phyloP scores from a whole-genome alignment of 2,888 invertebrate genomes.

The Rhopalosiphum nymphaeae region DNA sequence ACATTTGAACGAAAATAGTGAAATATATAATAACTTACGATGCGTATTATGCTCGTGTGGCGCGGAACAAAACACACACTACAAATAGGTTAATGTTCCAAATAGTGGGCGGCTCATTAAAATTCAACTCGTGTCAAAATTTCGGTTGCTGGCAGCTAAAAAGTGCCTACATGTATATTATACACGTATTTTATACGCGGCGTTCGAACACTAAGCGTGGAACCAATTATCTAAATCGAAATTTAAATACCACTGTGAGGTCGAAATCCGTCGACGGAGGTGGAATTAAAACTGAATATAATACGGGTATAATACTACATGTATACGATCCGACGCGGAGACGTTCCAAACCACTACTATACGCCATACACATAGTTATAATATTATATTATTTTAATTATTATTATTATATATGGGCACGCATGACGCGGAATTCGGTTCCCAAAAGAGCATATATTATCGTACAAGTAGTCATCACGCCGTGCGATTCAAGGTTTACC shows the following conservation, averaged over 20 bases:
- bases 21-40: background rate
- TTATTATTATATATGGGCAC: background rate
- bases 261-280: constrained; percentile 5
- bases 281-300: background rate
- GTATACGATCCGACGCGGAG: background rate
- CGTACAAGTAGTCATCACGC: background rate
- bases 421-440: background rate
- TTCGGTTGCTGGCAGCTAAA: constrained; percentile 45
- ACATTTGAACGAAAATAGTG: background rate
- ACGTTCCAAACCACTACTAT: background rate
- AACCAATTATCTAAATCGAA: constrained; percentile 54
- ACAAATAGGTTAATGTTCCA: constrained; percentile 8
- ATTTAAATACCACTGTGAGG: constrained; percentile 48
- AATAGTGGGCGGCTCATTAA: constrained; percentile 46
- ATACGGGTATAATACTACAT: background rate
- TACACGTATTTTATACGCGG: background rate
- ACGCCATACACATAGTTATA: background rate
- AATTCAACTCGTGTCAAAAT: constrained; percentile 53
- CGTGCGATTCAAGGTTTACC: background rate
- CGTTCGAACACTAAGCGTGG: background rate
- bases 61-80: background rate
- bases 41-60: background rate
- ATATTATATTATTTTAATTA: background rate
- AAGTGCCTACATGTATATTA: background rate
- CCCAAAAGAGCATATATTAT: background rate